Evolutionary conservation across 2,888 invertebrate genomes (phyloP).

Genomic region (Melieria omissa): DNA sequence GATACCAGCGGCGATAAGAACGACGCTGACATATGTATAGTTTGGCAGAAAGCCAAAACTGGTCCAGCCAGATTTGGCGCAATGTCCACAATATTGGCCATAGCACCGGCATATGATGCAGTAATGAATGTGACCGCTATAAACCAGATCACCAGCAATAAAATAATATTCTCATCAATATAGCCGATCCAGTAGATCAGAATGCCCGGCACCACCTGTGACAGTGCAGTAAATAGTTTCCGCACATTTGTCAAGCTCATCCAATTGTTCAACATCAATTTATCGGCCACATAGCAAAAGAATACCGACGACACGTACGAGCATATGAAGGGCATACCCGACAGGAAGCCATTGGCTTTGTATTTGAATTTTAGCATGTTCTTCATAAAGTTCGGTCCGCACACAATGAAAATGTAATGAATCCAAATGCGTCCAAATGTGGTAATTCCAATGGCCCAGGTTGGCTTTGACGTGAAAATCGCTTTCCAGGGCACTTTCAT

Average conservation of each 20-base stretch:
- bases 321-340: conserved; percentile 76
- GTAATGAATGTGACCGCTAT: conserved; percentile 77
- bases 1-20: conserved; percentile 76
- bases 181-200: conserved; percentile 74
- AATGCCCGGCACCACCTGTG: conserved; percentile 77
- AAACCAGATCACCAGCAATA: conserved; percentile 75
- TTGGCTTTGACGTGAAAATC: conserved; percentile 74
- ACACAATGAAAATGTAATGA: conserved; percentile 78
- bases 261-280: conserved; percentile 70
- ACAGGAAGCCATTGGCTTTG: conserved; percentile 76
- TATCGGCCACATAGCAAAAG: conserved; percentile 77
- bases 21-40: conserved; percentile 81
- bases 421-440: conserved; percentile 82
- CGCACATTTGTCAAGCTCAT: conserved; percentile 74
- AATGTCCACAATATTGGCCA: conserved; percentile 82
- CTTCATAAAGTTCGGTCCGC: conserved; percentile 79
- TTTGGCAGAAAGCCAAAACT: conserved; percentile 78
- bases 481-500: conserved; percentile 74
- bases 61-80: conserved; percentile 83
- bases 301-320: conserved; percentile 77
- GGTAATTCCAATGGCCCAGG: conserved; percentile 78
- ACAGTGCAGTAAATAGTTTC: conserved; percentile 75
- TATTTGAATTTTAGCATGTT: conserved; percentile 76
- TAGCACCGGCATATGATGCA: conserved; percentile 79
- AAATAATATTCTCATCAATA: conserved; percentile 71